These are phyloP conservation scores for Oscheius onirici DNA, from an alignment of 2,888 invertebrate genomes.

Conservation along the genomic window DNA sequence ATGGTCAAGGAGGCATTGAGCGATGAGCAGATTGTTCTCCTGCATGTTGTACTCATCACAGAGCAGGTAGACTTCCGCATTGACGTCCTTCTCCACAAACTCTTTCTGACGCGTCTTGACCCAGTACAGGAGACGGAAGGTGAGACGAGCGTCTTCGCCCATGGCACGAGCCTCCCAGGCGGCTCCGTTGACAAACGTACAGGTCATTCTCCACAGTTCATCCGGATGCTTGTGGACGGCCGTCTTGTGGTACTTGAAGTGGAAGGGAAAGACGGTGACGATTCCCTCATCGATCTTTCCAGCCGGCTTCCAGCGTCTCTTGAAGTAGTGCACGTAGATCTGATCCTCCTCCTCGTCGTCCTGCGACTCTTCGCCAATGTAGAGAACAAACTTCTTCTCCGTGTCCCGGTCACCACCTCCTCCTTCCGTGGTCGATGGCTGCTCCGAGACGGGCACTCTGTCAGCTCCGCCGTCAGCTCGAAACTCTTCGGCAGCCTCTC, in stretches of 20 bases:
- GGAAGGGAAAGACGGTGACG: not conserved
- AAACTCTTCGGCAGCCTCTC: not conserved
- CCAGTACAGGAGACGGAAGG: not conserved
- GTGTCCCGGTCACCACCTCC: not conserved
- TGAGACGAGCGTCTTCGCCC: not conserved
- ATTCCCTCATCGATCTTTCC: not conserved
- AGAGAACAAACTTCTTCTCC: not conserved
- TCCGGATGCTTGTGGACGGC: not conserved
- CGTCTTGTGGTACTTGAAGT: not conserved
- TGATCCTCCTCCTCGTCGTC: not conserved
- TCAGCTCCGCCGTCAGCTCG: no score
- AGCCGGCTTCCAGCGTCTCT: not conserved
- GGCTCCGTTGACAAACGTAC: not conserved
- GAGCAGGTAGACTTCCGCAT: not conserved
- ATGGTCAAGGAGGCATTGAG: not conserved
- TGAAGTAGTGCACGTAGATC: not conserved
- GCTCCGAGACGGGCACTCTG: not conserved
- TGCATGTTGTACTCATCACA: not conserved
- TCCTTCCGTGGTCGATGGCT: not conserved
- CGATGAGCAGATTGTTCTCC: not conserved
- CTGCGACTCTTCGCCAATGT: not conserved
- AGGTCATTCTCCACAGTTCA: no score
- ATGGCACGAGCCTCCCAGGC: not conserved
- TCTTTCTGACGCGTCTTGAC: not conserved
- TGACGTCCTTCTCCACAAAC: not conserved